Evolutionary conservation across 2,797 vertebrate species (phyloP).

Genomic region (Neosilurus mollespiculum): DNA sequence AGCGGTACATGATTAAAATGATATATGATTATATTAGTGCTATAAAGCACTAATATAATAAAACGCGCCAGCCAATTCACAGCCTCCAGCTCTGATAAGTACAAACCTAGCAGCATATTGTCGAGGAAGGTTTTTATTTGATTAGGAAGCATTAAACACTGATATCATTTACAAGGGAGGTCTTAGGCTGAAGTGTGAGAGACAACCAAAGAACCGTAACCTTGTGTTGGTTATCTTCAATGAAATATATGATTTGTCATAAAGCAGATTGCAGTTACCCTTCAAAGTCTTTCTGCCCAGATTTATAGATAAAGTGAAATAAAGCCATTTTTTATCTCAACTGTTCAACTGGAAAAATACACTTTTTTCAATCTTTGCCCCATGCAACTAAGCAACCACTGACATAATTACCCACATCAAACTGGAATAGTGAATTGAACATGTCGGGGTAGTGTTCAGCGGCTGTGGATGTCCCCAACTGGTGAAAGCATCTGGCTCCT

Average conservation of each 20-base stretch:
- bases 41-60: background rate
- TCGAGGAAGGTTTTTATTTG: background rate
- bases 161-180: background rate
- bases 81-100: background rate
- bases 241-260: background rate
- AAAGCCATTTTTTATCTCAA: background rate
- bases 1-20: background rate
- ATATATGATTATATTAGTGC: too few species aligned
- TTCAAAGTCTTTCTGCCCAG: background rate
- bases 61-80: background rate
- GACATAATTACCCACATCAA: background rate
- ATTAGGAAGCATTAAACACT: background rate
- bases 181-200: background rate
- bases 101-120: background rate
- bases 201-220: background rate
- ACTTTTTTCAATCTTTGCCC: too few species aligned
- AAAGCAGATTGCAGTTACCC: background rate
- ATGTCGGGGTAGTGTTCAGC: background rate
- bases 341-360: too few species aligned
- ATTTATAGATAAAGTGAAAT: background rate
- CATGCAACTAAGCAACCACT: background rate
- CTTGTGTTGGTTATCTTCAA: background rate
- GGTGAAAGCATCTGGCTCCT: background rate
- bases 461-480: background rate
- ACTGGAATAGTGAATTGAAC: background rate